Evolutionary conservation across 2,797 vertebrate genomes (phyloP), one percentile per base, ranked within the genome.

Genomic region (Apodemus agrarius): DNA sequence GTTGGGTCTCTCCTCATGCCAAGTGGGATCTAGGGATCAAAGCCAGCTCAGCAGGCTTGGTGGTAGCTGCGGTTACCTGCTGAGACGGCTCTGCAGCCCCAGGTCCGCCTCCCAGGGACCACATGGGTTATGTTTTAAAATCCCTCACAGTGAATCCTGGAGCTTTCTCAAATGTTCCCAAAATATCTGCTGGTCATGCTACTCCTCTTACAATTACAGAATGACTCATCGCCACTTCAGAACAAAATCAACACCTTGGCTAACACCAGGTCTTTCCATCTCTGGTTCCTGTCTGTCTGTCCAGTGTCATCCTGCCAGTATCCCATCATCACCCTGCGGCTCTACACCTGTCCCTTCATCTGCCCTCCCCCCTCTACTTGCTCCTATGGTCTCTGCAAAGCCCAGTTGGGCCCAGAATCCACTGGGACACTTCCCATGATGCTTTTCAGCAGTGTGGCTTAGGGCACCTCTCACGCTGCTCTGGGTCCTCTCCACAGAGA

Each of bases 111-210:
- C 40, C 65, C 31, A 61, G 52, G 8, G 10, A 65, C 43, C 79
- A 74, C 88, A 84, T 61, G 63, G 26, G 57, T 88, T 49, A 40
- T n/a, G 40, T 88, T 92, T 86, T n/a, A 37, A 31, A 91, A 54
- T 24, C 54, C 80, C 72, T 84, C 89, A 79, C 40, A 40, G 26
- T 72, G 26, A 94, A 65, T 96, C 81, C 76, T 78, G 37, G 14
- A 74, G 43, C 34, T 59, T 52, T 84, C 76, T 92, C 63, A 85
- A 92, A 84, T 72, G 24, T 89, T 92, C 49, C 78, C 65, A 91
- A 88, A 93, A 74, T 84, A 82, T 82, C 76, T 88, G 52, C 81
- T 21, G 49, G 76, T 83, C 59, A 57, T 75, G 83, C 86, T 89
- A 89, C 43, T 95, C 13, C 24, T 43, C 10, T 80, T 63, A 82